These are phyloP conservation scores for Danio choprae DNA, from an alignment of 2,797 vertebrate genomes.

Conservation along the genomic window DNA sequence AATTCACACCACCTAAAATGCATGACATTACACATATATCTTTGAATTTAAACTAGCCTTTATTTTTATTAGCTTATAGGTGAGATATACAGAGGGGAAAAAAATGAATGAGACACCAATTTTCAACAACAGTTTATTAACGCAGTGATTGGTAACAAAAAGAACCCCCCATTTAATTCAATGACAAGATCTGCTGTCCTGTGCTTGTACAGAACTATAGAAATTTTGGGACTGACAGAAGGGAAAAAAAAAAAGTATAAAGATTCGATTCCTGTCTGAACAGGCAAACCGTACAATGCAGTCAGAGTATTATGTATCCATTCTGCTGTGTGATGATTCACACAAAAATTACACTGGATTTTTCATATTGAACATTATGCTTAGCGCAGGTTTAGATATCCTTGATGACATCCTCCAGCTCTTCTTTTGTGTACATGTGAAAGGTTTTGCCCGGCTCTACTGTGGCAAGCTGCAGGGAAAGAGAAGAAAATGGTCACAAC, in stretches of 20 bases:
- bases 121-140: constrained; percentile 78
- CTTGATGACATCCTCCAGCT: constrained; percentile 98
- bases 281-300: constrained; percentile 62
- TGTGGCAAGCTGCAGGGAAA: constrained; percentile 87
- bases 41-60: no score
- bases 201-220: constrained; percentile 68
- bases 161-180: constrained; percentile 60
- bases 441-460: constrained; percentile 96
- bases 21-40: not conserved
- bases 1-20: not conserved
- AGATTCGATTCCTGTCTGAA: constrained; percentile 66
- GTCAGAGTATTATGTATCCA: constrained; percentile 64
- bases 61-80: not conserved
- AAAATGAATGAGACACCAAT: not conserved
- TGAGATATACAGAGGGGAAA: not conserved
- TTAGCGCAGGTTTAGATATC: constrained; percentile 83
- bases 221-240: constrained; percentile 68
- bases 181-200: constrained; percentile 65
- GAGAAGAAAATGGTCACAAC: constrained; percentile 22
- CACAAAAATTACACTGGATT: constrained; percentile 34
- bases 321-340: constrained; percentile 48
- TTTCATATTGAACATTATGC: constrained; percentile 32
- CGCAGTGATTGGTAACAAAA: constrained; percentile 79
- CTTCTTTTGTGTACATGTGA: constrained; percentile 99
- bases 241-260: constrained; percentile 68